These are phyloP conservation scores for Hypolimnas misippus DNA, from an alignment of 2,888 invertebrate species.

Conservation along the genomic window DNA sequence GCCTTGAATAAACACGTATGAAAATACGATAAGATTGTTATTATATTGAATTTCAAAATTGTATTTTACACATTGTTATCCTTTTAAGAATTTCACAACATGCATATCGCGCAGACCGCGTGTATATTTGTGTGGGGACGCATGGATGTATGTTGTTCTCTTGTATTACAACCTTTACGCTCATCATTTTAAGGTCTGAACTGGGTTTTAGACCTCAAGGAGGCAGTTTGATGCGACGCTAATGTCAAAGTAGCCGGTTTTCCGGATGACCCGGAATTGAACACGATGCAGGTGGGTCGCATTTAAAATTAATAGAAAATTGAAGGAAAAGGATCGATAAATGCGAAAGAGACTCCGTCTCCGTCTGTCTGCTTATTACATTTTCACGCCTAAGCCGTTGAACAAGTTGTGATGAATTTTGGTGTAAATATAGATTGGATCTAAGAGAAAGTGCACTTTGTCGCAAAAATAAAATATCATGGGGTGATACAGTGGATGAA, in stretches of 20 bases:
- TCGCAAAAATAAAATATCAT: too few species aligned
- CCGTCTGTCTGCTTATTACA: too few species aligned
- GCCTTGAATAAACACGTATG: too few species aligned
- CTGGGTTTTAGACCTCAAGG: neutral
- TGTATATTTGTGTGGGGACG: slow-evolving; percentile 14
- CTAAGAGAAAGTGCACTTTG: too few species aligned
- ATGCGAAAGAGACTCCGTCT: too few species aligned
- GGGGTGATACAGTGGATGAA: too few species aligned
- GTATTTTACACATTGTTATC: neutral
- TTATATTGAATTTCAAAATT: too few species aligned
- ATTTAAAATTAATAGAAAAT: slow-evolving; percentile 34
- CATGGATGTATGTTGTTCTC: slow-evolving; percentile 25
- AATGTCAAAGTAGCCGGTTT: slow-evolving; percentile 47
- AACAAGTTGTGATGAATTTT: too few species aligned
- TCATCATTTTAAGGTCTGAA: slow-evolving; percentile 23
- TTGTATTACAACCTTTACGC: slow-evolving; percentile 28
- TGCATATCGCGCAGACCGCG: slow-evolving; percentile 14
- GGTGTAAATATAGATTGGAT: too few species aligned
- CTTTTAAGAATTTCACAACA: neutral
- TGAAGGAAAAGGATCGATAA: neutral
- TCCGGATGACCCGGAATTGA: slow-evolving; percentile 46
- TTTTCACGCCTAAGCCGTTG: too few species aligned
- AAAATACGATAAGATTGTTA: too few species aligned
- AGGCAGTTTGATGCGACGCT: slow-evolving; percentile 40
- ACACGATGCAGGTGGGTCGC: slow-evolving; percentile 43